phyloP scores from a whole-genome alignment of 2,888 invertebrate species.

The Drosophila ezoana region DNA sequence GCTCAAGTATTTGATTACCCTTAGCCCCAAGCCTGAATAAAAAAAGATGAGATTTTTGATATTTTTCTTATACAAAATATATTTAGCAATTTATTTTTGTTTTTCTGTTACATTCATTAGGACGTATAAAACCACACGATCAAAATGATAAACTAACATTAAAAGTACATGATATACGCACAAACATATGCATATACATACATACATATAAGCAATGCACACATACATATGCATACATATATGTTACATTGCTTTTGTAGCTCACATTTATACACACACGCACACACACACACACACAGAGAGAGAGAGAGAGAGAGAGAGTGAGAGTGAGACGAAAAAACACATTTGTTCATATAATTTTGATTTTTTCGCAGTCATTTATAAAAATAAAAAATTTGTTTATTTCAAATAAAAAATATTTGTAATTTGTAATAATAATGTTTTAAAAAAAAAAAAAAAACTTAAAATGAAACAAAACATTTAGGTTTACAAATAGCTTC shows the following conservation, averaged over 20 bases:
- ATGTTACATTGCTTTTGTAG: slow-evolving; percentile 23
- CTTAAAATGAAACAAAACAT: slow-evolving; percentile 64
- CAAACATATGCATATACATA: slow-evolving; percentile 12
- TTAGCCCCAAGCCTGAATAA: background rate
- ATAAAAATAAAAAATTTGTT: slow-evolving; percentile 72
- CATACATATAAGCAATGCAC: background rate
- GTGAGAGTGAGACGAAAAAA: slow-evolving; percentile 21
- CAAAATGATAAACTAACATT: slow-evolving; percentile 53
- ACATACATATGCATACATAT: slow-evolving; percentile 6
- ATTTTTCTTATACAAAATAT: slow-evolving; percentile 68
- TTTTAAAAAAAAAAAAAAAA: slow-evolving; percentile 45
- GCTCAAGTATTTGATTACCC: background rate
- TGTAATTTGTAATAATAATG: slow-evolving; percentile 38
- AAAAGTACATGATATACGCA: slow-evolving; percentile 29
- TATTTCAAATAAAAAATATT: slow-evolving; percentile 48
- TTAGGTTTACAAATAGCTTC: slow-evolving; percentile 28
- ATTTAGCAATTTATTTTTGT: slow-evolving; percentile 39
- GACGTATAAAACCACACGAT: slow-evolving; percentile 59
- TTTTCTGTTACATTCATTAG: slow-evolving; percentile 50
- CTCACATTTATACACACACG: slow-evolving; percentile 28
- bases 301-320: too few relatives aligned
- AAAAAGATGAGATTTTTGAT: slow-evolving; percentile 10
- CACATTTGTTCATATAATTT: slow-evolving; percentile 27
- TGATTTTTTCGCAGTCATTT: slow-evolving; percentile 46
- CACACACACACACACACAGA: slow-evolving; percentile 7